These are phyloP conservation scores for Clarias fuscus DNA, from an alignment of 2,797 vertebrate species.

Conservation along the genomic window DNA sequence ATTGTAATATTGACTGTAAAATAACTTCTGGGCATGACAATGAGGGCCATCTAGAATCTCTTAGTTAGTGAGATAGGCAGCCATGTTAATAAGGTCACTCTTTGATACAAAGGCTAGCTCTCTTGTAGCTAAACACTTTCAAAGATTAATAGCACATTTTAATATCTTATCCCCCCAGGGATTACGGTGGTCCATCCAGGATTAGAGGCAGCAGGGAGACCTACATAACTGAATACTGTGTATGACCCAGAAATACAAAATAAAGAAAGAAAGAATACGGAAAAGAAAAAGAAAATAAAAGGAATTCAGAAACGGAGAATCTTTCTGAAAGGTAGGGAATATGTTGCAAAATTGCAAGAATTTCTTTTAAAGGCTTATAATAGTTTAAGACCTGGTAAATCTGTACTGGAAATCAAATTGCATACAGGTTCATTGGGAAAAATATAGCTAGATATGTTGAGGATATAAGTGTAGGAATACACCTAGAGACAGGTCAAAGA, in stretches of 20 bases:
- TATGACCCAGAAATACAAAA: neutral
- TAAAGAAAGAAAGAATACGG: no score
- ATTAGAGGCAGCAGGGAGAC: neutral
- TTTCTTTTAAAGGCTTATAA: neutral
- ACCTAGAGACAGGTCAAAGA: neutral
- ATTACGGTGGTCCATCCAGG: slow-evolving; percentile 19
- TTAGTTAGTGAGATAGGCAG: neutral
- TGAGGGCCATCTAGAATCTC: neutral
- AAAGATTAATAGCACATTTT: slow-evolving; percentile 5
- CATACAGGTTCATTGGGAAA: neutral
- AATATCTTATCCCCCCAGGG: neutral
- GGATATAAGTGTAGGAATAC: neutral
- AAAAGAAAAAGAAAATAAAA: no score
- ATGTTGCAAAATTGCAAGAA: neutral
- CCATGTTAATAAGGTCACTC: neutral
- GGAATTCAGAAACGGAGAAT: neutral
- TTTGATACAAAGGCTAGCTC: neutral
- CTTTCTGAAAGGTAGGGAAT: neutral
- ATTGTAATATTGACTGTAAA: neutral
- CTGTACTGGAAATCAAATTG: neutral
- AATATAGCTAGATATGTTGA: no score
- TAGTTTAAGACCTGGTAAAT: neutral
- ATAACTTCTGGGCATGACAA: neutral
- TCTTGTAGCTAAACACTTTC: slow-evolving; percentile 11
- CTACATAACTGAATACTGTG: neutral